Evolutionary conservation across 1,140 invertebrate genomes (phyloP), one percentile per base, ranked within the genome.

Genomic region (Papilio aristodemus): DNA sequence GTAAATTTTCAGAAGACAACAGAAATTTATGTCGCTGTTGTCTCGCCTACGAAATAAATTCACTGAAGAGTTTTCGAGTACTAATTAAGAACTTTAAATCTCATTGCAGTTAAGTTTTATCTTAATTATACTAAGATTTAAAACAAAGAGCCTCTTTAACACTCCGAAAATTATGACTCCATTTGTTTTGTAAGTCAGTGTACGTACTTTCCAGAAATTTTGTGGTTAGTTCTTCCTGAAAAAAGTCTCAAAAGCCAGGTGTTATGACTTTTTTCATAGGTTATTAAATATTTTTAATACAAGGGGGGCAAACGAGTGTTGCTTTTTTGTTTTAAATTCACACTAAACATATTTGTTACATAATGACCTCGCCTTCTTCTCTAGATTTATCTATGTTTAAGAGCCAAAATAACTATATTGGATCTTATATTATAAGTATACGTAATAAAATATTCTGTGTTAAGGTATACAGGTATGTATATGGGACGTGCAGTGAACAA

Each of bases 11-110:
- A 46, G 19, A 46, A 46, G 17, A 1, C 43, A 8, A 46, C 1
- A 17, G 14, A 46, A 46, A 46, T 46, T 46, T 46, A 46, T 46
- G 7, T 14, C 17, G 8, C 43, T 8, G 14, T 46, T 46, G 43
- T 46, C 19, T 46, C 17, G 17, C 0, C 43, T 19, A 46, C 43
- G 43, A 46, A 46, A 46, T 19, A 46, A 46, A 46, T 46, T 17
- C 17, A 46, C 43, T 46, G 7, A 46, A 46, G 43, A 17, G 43
- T 46, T 46, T 46, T 17, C 2, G 27, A 32, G 43, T 46, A 19
- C 43, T 46, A 19, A 46, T 46, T 46, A 46, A 46, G 43, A 46
- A 46, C 43, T 46, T 46, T 46, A 46, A 46, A 46, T 46, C 43
- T 46, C 8, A 14, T 46, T 46, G 43, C 43, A 46, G 43, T 9